These are phyloP conservation scores for Alviniconcha strummeri DNA, from an alignment of 2,888 invertebrate genomes.

Conservation along the genomic window DNA sequence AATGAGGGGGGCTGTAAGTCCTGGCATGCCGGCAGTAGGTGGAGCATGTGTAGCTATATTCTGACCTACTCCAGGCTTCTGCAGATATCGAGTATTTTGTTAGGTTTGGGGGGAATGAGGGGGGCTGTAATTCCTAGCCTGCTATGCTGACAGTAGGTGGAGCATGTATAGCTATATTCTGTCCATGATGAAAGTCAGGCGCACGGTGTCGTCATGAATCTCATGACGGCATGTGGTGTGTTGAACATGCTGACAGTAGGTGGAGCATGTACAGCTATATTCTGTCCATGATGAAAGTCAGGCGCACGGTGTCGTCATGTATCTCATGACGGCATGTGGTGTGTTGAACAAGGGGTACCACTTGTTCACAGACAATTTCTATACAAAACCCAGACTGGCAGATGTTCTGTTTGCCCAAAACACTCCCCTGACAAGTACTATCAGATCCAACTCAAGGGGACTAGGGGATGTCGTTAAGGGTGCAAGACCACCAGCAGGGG, in stretches of 20 bases:
- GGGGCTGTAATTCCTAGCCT: too few relatives aligned
- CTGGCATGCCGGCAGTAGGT: too few relatives aligned
- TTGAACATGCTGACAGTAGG: too few relatives aligned
- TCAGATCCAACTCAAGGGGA: slow-evolving; percentile 30
- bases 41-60: too few relatives aligned
- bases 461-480: background rate
- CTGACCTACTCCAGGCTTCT: too few relatives aligned
- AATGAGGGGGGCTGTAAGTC: too few relatives aligned
- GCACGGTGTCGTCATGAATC: slow-evolving; percentile 14
- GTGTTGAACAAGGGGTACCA: slow-evolving; percentile 29
- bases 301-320: slow-evolving; percentile 22
- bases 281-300: slow-evolving; percentile 12
- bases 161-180: too few relatives aligned
- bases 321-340: background rate
- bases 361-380: slow-evolving; percentile 34
- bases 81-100: too few relatives aligned
- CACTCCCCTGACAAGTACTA: slow-evolving; percentile 32
- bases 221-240: background rate
- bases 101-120: too few relatives aligned
- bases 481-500: background rate
- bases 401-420: slow-evolving; percentile 15
- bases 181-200: slow-evolving; percentile 23
- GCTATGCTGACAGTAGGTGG: too few relatives aligned
- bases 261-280: too few relatives aligned
- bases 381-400: slow-evolving; percentile 31